Percentiles rank a stretch among this genome's conserved stretches.
Conservation (phyloP, 2,888 invertebrate genomes). For the Melipona bicolor region DNA sequence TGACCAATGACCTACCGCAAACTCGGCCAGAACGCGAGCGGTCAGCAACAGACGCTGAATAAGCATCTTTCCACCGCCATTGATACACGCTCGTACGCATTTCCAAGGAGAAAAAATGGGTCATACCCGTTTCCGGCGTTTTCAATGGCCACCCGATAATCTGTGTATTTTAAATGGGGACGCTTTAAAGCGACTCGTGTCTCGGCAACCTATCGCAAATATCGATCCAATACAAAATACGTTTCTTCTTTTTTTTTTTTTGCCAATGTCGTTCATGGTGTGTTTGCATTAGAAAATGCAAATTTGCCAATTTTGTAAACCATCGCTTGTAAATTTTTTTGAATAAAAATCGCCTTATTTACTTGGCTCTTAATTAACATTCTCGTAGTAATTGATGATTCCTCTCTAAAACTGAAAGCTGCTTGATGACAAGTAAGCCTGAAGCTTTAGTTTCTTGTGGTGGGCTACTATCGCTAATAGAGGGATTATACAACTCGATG, state of each 20-base stretch:
- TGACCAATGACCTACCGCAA: not conserved
- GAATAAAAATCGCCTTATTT: too few species aligned
- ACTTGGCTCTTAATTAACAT: not conserved
- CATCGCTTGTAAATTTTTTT: too few species aligned
- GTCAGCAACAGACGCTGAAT: not conserved
- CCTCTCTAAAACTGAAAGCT: not conserved
- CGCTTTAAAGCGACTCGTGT: not conserved
- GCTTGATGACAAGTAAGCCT: not conserved
- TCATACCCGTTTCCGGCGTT: conserved; percentile 1
- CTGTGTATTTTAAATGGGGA: conserved; percentile 12
- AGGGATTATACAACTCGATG: not conserved
- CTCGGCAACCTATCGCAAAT: not conserved
- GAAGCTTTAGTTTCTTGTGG: not conserved
- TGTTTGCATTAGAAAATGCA: not conserved
- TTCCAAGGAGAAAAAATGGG: conserved; percentile 4
- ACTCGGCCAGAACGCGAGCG: not conserved
- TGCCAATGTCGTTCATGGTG: not conserved
- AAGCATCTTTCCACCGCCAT: not conserved
- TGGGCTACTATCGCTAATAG: not conserved
- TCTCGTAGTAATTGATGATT: not conserved
- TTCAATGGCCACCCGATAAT: conserved; percentile 19
- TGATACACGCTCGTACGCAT: not conserved
- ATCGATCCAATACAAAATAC: not conserved
- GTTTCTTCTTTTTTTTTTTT: too few species aligned
- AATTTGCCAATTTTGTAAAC: too few species aligned